Percentiles rank a stretch among this genome's conserved stretches.
Conservation (phyloP, 2,113 vertebrate genomes). For the Pleuronectes platessa region DNA sequence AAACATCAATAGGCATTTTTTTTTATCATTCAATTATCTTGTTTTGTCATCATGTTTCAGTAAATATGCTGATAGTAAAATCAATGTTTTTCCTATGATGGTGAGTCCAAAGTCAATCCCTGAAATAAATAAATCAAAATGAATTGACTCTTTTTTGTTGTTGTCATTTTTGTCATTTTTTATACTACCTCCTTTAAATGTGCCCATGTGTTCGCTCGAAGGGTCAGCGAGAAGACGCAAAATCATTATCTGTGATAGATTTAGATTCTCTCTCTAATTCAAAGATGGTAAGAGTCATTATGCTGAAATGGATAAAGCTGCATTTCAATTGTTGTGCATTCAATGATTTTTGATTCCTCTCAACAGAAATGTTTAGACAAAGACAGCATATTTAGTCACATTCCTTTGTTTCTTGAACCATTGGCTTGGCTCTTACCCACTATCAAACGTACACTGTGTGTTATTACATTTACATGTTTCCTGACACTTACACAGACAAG, state of each 20-base stretch:
- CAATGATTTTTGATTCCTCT: background rate
- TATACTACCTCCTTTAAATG: background rate
- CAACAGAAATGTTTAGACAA: background rate
- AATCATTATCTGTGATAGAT: background rate
- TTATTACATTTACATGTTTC: conserved; percentile 24
- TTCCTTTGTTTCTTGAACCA: background rate
- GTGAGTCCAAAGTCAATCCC: too few species aligned
- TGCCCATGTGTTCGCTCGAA: too few species aligned
- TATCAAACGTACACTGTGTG: background rate
- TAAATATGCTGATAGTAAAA: too few species aligned
- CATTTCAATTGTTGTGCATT: background rate
- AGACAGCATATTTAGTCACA: background rate
- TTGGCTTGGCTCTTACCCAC: background rate
- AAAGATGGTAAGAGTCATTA: too few species aligned
- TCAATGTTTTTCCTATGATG: too few species aligned
- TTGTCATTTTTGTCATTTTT: background rate
- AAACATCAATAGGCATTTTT: too few species aligned
- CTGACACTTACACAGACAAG: conserved; percentile 18
- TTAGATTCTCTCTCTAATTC: too few species aligned
- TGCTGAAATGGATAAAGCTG: too few species aligned
- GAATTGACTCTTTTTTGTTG: background rate
- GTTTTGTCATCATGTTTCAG: too few species aligned
- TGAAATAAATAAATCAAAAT: too few species aligned
- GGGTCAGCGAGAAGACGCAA: background rate
- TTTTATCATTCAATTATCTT: too few species aligned